These are phyloP conservation scores for Aselliscus stoliczkanus DNA, from an alignment of 2,797 vertebrate species.

Conservation along the genomic window DNA sequence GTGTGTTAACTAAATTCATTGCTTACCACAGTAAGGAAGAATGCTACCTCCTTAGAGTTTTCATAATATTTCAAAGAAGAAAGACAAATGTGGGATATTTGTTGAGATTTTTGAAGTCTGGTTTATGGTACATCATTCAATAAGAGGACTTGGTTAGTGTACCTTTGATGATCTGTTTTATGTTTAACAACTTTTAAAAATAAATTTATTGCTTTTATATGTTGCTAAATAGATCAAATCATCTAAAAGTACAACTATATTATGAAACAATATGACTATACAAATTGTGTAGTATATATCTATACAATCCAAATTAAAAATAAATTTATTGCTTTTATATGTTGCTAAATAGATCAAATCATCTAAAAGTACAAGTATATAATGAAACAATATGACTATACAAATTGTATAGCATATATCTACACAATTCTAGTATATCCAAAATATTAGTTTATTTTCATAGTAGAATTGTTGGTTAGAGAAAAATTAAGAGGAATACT, in stretches of 20 bases:
- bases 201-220: background rate
- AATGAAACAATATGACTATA: background rate
- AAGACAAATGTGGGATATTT: background rate
- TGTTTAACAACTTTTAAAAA: background rate
- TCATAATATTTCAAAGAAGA: background rate
- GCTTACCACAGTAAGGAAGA: background rate
- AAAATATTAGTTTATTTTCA: conserved; percentile 27
- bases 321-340: background rate
- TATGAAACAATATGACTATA: background rate
- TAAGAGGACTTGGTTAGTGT: background rate
- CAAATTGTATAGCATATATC: background rate
- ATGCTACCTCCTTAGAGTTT: background rate
- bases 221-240: background rate
- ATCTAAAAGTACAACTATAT: background rate
- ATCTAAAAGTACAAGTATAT: background rate
- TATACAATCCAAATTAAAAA: background rate
- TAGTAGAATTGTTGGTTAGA: background rate
- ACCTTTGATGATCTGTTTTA: background rate
- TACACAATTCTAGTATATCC: no score
- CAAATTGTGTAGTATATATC: background rate
- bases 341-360: background rate
- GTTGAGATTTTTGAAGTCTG: background rate
- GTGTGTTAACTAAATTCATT: background rate
- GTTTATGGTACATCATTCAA: background rate
- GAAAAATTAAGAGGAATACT: background rate